Base-by-base conservation (phyloP, 2,113 vertebrate species). In the Brienomyrus longianalis region DNA sequence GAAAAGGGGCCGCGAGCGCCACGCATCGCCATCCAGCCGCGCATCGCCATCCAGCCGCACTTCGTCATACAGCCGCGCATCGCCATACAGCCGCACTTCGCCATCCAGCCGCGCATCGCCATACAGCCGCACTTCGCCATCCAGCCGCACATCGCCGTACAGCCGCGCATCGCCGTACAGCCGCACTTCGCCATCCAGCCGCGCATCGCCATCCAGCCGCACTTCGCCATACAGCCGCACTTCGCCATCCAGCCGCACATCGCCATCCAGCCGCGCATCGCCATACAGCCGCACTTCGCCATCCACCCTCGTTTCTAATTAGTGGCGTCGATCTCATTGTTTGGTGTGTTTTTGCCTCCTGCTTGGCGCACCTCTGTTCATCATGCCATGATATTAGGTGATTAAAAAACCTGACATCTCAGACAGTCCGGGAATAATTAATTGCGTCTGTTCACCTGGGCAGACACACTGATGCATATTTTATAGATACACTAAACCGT, bases 331-430 rank as follows among this genome's bases (percentile, higher is more conserved):
- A 84, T 83, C 50, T 80, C 74, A 10, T 56, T 87, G 51, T 56
- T 87, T 9, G 17, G 13, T 10, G 85, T 21, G 3, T 87, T 54
- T 54, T 83, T 35, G 27, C 8, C 39, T 83, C 31, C 88, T 66
- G 31, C 48, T 48, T 45, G 13, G 48, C 35, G 19, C 66, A 35
- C 88, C 88, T 52, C 74, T 83, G 88, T 89, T 89, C 88, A 89
- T 35, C 19, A 74, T 83, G 74, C 74, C 88, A 51, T 89, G 88
- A 89, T 89, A 89, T 89, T 89, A 89, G 70, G 27, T 89, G 88
- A 89, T 83, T 7, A 56, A 83, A 89, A 83, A 89, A 89, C 56
- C 50, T 70, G 52, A 27, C 50, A 27, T 83, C 88, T 89, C 74
- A 89, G 77, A 83, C 48, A 83, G 48, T 21, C 88, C 9, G 74